Percentiles rank a stretch among this genome's conserved stretches.
phyloP scores from a whole-genome alignment of 1,140 invertebrate species.

The Thaumetopoea pityocampa region DNA sequence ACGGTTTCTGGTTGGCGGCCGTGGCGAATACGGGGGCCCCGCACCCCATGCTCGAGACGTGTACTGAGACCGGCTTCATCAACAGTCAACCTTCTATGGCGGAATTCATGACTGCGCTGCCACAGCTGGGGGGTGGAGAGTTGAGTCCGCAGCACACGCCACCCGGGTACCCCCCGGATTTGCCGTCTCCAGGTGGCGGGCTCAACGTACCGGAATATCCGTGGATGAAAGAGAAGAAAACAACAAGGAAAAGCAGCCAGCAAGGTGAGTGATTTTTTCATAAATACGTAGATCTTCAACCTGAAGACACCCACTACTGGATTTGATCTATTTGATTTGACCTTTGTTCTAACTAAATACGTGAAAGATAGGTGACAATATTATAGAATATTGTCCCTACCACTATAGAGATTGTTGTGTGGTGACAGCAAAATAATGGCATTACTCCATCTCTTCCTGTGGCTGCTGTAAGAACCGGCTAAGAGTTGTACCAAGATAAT shows the following conservation, averaged over 20 bases:
- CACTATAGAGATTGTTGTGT: no score
- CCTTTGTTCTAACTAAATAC: no score
- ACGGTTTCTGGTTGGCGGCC: slow-evolving; percentile 71
- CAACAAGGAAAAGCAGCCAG: slow-evolving; percentile 90
- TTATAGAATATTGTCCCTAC: no score
- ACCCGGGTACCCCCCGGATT: slow-evolving; percentile 77
- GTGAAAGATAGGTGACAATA: no score
- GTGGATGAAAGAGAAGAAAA: slow-evolving; percentile 99
- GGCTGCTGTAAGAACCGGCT: no score
- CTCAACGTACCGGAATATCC: slow-evolving; percentile 94
- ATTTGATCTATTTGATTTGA: no score
- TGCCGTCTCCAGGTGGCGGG: slow-evolving; percentile 79
- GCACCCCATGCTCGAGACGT: slow-evolving; percentile 68
- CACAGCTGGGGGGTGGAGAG: slow-evolving; percentile 81
- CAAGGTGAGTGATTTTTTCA: slow-evolving; percentile 86
- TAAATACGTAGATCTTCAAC: no score
- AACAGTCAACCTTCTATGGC: slow-evolving; percentile 95
- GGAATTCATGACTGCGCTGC: slow-evolving; percentile 91
- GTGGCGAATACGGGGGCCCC: slow-evolving; percentile 68
- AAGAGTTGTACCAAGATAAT: no score
- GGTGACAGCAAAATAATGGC: no score
- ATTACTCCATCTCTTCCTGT: no score
- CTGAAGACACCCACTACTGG: no score
- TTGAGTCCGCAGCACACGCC: slow-evolving; percentile 76
- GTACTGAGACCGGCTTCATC: slow-evolving; percentile 91